Percentiles rank a stretch among this genome's conserved stretches.
Conservation (phyloP, 2,113 vertebrate species). For the Equus przewalskii region DNA sequence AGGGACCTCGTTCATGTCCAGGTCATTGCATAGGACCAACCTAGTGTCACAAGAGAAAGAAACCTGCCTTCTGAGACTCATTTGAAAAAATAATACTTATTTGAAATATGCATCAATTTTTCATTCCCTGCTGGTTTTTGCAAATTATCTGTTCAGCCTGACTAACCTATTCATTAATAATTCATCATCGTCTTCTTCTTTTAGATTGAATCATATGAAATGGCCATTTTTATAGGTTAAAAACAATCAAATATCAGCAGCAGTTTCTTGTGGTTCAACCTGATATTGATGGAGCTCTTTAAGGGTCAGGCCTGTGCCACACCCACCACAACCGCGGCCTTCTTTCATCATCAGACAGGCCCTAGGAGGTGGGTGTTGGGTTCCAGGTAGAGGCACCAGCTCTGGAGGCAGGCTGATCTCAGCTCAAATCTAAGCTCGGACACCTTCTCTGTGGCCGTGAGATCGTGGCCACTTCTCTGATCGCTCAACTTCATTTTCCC, state of each 20-base stretch:
- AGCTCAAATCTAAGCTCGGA: background rate
- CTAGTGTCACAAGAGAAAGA: conserved; percentile 83
- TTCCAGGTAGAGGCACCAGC: background rate
- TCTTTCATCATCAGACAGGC: background rate
- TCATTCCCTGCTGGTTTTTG: background rate
- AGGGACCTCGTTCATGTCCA: conserved; percentile 96
- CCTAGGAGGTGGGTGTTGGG: background rate
- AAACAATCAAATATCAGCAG: background rate
- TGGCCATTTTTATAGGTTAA: background rate
- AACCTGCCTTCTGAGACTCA: background rate
- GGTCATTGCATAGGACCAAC: conserved; percentile 96
- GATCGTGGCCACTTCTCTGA: background rate
- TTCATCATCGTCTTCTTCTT: background rate
- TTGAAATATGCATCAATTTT: background rate
- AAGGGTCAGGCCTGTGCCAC: background rate
- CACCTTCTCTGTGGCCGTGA: background rate
- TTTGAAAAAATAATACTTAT: background rate
- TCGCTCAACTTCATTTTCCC: background rate
- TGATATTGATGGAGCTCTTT: background rate
- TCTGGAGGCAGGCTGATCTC: background rate
- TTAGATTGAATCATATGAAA: background rate
- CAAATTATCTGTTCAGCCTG: background rate
- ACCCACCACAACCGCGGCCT: background rate
- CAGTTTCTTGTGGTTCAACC: background rate
- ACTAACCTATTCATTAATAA: background rate